Evolutionary conservation across 1,140 invertebrate genomes (phyloP).

Genomic region (Coenobita brevimanus): DNA sequence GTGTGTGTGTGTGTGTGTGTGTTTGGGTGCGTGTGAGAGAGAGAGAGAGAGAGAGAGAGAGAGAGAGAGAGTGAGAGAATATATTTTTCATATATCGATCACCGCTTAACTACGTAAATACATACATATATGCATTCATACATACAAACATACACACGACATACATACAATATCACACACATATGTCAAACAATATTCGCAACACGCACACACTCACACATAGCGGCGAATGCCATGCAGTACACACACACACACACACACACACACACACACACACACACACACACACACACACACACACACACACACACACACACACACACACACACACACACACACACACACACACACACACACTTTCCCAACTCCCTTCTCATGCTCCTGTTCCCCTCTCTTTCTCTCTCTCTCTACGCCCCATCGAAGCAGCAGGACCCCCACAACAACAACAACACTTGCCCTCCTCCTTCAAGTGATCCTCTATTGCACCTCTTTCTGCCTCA

Average conservation of each 20-base stretch:
- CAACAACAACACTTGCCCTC: not conserved
- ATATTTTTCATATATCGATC: not conserved
- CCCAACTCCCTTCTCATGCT: too few species aligned
- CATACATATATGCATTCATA: not conserved
- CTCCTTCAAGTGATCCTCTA: not conserved
- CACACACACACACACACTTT: too few species aligned
- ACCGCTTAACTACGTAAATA: not conserved
- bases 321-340: not conserved
- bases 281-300: not conserved
- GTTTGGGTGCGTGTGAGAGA: too few species aligned
- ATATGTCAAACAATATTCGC: too few species aligned
- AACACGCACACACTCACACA: not conserved
- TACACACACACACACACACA: not conserved
- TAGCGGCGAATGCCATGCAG: too few species aligned
- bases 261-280: not conserved
- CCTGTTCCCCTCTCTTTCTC: too few species aligned
- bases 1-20: too few species aligned
- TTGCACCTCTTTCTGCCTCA: conserved; percentile 1
- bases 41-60: not conserved
- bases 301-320: not conserved
- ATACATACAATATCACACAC: not conserved
- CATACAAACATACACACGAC: not conserved
- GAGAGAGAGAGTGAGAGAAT: not conserved
- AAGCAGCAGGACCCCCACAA: too few species aligned
- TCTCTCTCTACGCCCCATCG: too few species aligned